Percentiles rank a stretch among this genome's conserved stretches.
phyloP scores from a whole-genome alignment of 2,888 invertebrate genomes.

The Zygogramma bicolorata region DNA sequence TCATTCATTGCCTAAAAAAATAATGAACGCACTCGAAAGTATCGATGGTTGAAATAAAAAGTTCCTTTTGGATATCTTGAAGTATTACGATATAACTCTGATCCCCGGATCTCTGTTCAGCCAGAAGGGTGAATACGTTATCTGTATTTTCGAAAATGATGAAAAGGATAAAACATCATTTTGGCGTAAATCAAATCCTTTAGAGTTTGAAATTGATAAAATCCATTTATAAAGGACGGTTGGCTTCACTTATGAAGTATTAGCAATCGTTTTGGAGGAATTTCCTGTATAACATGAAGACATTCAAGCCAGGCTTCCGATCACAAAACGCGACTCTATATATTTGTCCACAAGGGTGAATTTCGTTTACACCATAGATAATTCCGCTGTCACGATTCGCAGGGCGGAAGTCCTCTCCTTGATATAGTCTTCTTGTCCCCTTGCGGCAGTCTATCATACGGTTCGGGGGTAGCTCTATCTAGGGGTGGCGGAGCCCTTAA shows the following conservation, averaged over 20 bases:
- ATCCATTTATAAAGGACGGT: constrained; percentile 68
- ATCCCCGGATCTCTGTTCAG: neutral
- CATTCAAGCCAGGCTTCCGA: neutral
- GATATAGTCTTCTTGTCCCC: constrained; percentile 62
- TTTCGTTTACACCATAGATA: constrained; percentile 26
- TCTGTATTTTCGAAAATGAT: constrained; percentile 41
- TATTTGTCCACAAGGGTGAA: constrained; percentile 7
- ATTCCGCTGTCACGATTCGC: constrained; percentile 35
- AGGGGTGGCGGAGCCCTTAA: constrained; percentile 42
- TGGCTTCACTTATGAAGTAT: constrained; percentile 67
- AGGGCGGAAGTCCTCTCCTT: constrained; percentile 53
- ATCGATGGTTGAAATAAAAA: neutral
- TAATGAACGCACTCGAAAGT: too few species aligned
- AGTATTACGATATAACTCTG: neutral
- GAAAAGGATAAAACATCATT: constrained; percentile 51
- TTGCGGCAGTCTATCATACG: constrained; percentile 62
- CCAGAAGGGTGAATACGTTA: constrained; percentile 7
- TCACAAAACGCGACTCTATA: neutral
- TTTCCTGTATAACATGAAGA: constrained; percentile 10
- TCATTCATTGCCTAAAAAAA: neutral
- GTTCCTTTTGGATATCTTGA: neutral
- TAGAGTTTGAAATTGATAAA: constrained; percentile 67
- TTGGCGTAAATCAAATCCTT: constrained; percentile 61
- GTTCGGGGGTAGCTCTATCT: constrained; percentile 48
- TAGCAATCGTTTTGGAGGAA: constrained; percentile 62